These are phyloP conservation scores for Archivesica marissinica DNA, from an alignment of 1,140 invertebrate genomes.

Conservation along the genomic window DNA sequence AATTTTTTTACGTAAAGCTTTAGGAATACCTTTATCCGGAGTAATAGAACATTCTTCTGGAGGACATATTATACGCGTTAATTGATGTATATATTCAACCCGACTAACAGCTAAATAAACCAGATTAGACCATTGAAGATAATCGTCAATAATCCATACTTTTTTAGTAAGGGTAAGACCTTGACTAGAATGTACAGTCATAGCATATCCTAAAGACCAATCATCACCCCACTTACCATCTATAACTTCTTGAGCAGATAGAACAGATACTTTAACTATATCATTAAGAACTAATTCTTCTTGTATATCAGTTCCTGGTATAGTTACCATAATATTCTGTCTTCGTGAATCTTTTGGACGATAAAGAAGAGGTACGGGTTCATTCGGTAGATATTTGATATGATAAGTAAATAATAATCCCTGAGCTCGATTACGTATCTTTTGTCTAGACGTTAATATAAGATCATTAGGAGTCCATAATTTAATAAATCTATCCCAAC, in stretches of 20 bases:
- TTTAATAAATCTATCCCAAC: neutral
- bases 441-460: no score
- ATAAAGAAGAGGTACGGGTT: neutral
- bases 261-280: neutral
- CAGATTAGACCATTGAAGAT: no score
- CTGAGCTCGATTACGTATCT: neutral
- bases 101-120: neutral
- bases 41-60: neutral
- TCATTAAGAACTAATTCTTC: neutral
- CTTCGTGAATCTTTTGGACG: neutral
- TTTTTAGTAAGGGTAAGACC: neutral
- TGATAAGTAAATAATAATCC: neutral
- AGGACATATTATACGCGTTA: neutral
- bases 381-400: neutral
- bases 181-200: neutral
- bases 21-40: neutral
- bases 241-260: neutral
- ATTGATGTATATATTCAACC: neutral
- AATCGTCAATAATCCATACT: neutral
- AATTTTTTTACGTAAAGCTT: neutral
- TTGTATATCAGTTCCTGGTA: neutral
- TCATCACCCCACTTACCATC: no score
- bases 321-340: no score
- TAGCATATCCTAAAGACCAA: no score
- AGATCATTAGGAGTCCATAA: neutral